These are phyloP conservation scores for Caiman crocodilus DNA, from an alignment of 2,797 vertebrate species.

Conservation along the genomic window DNA sequence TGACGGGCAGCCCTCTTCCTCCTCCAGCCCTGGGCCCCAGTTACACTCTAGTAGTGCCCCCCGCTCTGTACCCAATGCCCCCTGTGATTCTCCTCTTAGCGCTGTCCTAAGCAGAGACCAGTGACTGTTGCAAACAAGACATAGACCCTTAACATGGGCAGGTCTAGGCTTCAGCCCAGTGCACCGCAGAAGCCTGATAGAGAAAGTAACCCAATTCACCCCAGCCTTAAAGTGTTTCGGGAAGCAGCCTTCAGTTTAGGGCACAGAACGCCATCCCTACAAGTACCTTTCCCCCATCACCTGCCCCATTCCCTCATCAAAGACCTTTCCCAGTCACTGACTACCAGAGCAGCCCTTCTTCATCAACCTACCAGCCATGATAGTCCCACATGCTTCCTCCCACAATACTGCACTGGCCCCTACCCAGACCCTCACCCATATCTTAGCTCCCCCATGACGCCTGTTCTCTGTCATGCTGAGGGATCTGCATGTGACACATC, in stretches of 20 bases:
- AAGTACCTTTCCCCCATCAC: not conserved
- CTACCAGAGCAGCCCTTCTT: not conserved
- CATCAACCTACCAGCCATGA: not conserved
- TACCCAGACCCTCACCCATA: fast-evolving
- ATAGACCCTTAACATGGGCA: too few relatives aligned
- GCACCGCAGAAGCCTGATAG: not conserved
- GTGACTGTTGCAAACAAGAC: not conserved
- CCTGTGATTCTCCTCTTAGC: not conserved
- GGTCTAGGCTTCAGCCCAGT: not conserved
- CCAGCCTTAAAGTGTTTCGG: not conserved
- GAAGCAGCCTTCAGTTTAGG: not conserved
- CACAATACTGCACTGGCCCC: not conserved
- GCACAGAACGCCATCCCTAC: not conserved
- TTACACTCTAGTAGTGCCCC: not conserved
- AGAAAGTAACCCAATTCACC: not conserved
- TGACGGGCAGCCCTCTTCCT: not conserved
- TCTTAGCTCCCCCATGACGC: not conserved
- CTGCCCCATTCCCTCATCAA: not conserved
- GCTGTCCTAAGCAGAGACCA: not conserved
- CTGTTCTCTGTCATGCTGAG: too few relatives aligned
- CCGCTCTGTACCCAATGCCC: not conserved
- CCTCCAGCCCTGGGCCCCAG: not conserved
- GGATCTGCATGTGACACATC: too few relatives aligned
- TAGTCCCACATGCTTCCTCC: not conserved
- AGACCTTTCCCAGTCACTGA: not conserved